Conservation (phyloP, 2,888 invertebrate genomes). For the Phaonia tiefii region DNA sequence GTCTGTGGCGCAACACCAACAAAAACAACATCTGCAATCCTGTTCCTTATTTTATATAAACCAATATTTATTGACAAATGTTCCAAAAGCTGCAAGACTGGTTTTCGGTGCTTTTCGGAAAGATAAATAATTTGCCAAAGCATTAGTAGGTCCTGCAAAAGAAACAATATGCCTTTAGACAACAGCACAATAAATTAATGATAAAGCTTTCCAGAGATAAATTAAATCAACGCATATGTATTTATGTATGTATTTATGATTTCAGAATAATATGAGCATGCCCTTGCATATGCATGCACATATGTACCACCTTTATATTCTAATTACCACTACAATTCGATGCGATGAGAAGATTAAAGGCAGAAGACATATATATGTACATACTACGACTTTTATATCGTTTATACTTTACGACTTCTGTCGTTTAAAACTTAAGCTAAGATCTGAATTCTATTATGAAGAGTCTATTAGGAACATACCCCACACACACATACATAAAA, state of each 20-base stretch:
- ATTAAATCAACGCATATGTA: conserved; percentile 35
- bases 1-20: neutral
- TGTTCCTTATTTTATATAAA: neutral
- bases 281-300: conserved; percentile 31
- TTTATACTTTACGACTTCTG: no score
- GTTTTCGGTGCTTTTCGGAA: conserved; percentile 49
- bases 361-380: no score
- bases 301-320: conserved; percentile 17
- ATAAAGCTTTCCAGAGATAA: conserved; percentile 8
- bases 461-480: no score
- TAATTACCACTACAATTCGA: neutral
- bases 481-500: neutral
- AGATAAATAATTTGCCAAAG: conserved; percentile 46
- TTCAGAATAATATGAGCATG: conserved; percentile 30
- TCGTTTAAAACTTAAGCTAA: no score
- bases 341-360: no score
- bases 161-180: conserved; percentile 63
- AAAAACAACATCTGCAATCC: conserved; percentile 6
- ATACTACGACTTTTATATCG: no score
- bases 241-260: conserved; percentile 54
- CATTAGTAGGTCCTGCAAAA: conserved; percentile 44
- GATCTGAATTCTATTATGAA: no score
- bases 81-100: conserved; percentile 19
- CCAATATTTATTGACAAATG: conserved; percentile 41
- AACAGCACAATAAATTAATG: conserved; percentile 57